Evolutionary conservation across 2,113 vertebrate genomes (phyloP).

Genomic region (Chlorocebus sabaeus): DNA sequence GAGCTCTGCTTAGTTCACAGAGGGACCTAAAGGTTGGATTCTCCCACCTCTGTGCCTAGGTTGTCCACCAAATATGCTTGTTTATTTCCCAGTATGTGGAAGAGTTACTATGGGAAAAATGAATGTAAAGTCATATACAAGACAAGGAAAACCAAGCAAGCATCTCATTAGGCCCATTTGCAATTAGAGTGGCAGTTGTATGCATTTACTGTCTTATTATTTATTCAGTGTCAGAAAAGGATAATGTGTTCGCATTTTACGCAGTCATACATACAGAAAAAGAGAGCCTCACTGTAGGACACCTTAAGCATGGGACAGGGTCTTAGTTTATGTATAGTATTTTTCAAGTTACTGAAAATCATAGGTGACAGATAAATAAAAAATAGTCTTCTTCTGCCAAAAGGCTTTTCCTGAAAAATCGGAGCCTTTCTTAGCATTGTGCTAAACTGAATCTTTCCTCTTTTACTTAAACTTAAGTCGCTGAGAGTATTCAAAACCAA

Average conservation of each 20-base stretch:
- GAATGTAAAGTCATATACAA: background rate
- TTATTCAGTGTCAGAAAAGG: background rate
- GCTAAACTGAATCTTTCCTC: background rate
- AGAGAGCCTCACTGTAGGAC: background rate
- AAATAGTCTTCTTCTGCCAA: background rate
- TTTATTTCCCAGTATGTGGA: background rate
- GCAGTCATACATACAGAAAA: background rate
- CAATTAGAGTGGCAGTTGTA: background rate
- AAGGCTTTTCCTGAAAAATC: background rate
- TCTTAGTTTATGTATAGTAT: background rate
- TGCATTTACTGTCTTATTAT: background rate
- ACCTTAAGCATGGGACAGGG: background rate
- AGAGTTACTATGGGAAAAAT: background rate
- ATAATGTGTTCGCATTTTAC: background rate
- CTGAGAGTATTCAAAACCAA: background rate
- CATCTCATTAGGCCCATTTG: background rate
- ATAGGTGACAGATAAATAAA: background rate
- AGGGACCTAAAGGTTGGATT: background rate
- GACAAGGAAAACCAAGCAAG: background rate
- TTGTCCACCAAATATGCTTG: background rate
- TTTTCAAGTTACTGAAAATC: background rate
- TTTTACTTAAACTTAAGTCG: background rate
- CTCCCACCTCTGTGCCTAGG: background rate
- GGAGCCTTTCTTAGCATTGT: background rate
- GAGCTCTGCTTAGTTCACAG: background rate